Evolutionary conservation across 2,888 invertebrate species (phyloP).

Genomic region (Sphecodes monilicornis): DNA sequence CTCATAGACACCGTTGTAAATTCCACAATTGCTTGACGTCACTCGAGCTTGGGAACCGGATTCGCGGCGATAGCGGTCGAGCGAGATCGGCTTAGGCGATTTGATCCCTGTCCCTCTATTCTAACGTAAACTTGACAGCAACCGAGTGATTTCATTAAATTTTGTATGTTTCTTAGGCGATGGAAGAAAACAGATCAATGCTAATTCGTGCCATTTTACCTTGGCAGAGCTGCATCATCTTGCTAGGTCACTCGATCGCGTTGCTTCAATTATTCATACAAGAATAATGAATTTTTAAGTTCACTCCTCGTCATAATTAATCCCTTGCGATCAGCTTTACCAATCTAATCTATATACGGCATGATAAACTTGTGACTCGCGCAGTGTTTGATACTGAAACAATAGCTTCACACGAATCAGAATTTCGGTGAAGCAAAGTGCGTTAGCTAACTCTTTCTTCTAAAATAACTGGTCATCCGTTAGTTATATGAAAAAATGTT

Average conservation of each 20-base stretch:
- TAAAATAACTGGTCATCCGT: neutral
- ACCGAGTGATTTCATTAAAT: neutral
- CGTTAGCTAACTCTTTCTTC: neutral
- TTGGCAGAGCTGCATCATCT: neutral
- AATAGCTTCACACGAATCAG: neutral
- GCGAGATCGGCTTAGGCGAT: neutral
- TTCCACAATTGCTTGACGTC: slow-evolving; percentile 22
- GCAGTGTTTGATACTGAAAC: neutral
- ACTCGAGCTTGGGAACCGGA: neutral
- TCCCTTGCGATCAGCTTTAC: neutral
- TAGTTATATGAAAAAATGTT: neutral
- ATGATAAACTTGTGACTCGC: neutral
- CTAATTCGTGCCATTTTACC: neutral
- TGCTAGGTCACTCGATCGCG: neutral
- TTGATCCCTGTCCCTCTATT: neutral
- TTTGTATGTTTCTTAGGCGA: neutral
- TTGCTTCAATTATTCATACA: slow-evolving; percentile 2
- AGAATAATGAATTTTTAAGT: neutral
- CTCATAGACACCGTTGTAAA: slow-evolving; percentile 42
- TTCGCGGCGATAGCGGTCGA: neutral
- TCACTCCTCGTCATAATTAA: neutral
- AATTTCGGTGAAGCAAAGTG: neutral
- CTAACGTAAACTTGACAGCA: neutral
- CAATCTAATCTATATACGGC: neutral
- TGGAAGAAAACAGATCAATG: neutral